phyloP scores from a whole-genome alignment of 2,113 vertebrate species.

The Megaceryle torquata region DNA sequence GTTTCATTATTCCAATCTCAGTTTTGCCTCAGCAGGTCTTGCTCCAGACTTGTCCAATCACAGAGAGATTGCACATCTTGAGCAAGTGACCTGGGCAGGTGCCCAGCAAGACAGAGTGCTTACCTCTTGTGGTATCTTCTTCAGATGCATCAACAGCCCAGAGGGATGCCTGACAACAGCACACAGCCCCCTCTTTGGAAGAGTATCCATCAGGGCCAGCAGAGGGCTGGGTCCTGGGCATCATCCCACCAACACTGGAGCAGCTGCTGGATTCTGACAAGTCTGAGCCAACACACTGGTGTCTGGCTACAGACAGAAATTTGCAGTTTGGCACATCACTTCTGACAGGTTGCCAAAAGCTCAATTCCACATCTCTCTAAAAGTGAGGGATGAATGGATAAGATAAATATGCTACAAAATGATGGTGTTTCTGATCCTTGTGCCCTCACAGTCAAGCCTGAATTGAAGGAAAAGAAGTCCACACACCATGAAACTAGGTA shows the following conservation, averaged over 20 bases:
- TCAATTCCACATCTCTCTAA: background rate
- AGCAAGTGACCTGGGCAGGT: background rate
- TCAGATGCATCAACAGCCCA: background rate
- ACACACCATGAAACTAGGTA: background rate
- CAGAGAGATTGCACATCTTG: background rate
- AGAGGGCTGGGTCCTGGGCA: background rate
- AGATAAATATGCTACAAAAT: background rate
- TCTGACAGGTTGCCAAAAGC: background rate
- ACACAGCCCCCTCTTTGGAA: accelerated
- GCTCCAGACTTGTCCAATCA: background rate
- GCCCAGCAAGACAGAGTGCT: background rate
- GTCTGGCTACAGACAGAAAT: background rate
- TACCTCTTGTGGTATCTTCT: background rate
- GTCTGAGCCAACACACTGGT: background rate
- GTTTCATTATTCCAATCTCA: background rate
- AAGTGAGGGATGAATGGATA: background rate
- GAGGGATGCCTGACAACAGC: accelerated
- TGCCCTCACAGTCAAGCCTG: background rate
- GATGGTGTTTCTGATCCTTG: background rate
- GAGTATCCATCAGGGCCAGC: background rate
- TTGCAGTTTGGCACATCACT: background rate
- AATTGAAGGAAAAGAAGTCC: background rate
- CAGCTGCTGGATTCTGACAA: accelerated
- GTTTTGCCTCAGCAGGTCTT: background rate
- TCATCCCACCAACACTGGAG: background rate